A percentile compares a stretch with the other conserved stretches of the same genome.
These are phyloP conservation scores for Chelidonichthys spinosus DNA, from an alignment of 2,797 vertebrate genomes.

Conservation along the genomic window DNA sequence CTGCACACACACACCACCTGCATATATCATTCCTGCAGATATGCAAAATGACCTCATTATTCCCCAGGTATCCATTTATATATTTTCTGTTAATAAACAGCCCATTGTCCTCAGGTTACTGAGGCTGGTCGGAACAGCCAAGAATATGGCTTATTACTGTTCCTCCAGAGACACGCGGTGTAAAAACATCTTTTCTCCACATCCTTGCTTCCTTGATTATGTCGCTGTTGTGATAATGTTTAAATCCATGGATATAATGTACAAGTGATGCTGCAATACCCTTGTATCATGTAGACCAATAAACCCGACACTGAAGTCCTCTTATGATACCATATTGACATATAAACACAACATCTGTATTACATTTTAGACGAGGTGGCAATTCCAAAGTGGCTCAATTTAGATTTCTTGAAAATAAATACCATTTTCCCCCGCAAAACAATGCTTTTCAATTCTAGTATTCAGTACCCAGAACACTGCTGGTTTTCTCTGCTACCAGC, in stretches of 20 bases:
- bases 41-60: slow-evolving; percentile 79
- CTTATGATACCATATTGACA: not conserved
- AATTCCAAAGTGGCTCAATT: not conserved
- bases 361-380: not conserved
- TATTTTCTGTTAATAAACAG: slow-evolving; percentile 72
- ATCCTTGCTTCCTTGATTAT: slow-evolving; percentile 8
- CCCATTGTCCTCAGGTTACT: slow-evolving; percentile 61
- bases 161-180: slow-evolving; percentile 35
- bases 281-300: not conserved
- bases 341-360: not conserved
- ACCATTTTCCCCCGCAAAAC: not conserved
- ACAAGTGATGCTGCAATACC: not conserved
- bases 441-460: slow-evolving; percentile 6
- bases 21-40: slow-evolving; percentile 65
- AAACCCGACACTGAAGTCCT: not conserved
- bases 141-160: slow-evolving; percentile 53
- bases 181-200: slow-evolving; percentile 37
- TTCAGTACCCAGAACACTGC: slow-evolving; percentile 16
- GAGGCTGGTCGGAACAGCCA: slow-evolving; percentile 49
- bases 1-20: slow-evolving; percentile 47
- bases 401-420: not conserved
- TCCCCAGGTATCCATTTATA: slow-evolving; percentile 61
- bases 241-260: not conserved
- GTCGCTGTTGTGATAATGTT: not conserved
- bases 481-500: slow-evolving; percentile 34